Evolutionary conservation across 2,113 vertebrate species (phyloP).

Genomic region (Sprattus sprattus): DNA sequence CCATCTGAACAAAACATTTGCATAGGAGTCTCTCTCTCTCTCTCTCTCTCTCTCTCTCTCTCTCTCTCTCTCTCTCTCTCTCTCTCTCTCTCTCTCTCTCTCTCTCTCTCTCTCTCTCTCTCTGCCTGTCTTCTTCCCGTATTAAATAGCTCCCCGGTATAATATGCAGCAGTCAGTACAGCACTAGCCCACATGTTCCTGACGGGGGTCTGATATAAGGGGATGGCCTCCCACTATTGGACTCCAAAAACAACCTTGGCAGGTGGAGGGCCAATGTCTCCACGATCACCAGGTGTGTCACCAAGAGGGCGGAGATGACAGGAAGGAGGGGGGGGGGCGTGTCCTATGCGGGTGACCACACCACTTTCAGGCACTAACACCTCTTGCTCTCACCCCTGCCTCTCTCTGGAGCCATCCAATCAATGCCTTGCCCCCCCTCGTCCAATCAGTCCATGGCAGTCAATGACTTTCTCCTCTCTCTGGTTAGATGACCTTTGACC

Average conservation of each 20-base stretch:
- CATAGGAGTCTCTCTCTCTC: not conserved
- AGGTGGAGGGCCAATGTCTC: not conserved
- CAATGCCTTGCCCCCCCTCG: constrained; percentile 78
- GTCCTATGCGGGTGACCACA: constrained; percentile 75
- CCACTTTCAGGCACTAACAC: constrained; percentile 83
- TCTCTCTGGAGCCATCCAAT: constrained; percentile 60
- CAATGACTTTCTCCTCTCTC: constrained; percentile 46
- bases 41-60: not conserved
- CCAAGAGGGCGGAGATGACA: constrained; percentile 2
- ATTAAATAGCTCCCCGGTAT: not conserved
- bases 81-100: constrained; percentile 2
- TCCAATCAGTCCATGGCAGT: constrained; percentile 25
- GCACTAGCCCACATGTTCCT: not conserved
- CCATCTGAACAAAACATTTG: not conserved
- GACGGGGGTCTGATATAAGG: not conserved
- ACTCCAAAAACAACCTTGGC: not conserved
- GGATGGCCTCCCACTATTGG: not conserved
- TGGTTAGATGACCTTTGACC: constrained; percentile 83
- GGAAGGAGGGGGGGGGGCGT: constrained; percentile 80
- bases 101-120: not conserved
- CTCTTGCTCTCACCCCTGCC: constrained; percentile 74
- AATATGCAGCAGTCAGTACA: not conserved
- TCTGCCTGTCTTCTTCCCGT: not conserved
- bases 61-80: not conserved
- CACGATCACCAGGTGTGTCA: not conserved